A percentile compares a stretch with the other conserved stretches of the same genome.
phyloP scores from a whole-genome alignment of 2,888 invertebrate species.

The Drosophila mimetica region DNA sequence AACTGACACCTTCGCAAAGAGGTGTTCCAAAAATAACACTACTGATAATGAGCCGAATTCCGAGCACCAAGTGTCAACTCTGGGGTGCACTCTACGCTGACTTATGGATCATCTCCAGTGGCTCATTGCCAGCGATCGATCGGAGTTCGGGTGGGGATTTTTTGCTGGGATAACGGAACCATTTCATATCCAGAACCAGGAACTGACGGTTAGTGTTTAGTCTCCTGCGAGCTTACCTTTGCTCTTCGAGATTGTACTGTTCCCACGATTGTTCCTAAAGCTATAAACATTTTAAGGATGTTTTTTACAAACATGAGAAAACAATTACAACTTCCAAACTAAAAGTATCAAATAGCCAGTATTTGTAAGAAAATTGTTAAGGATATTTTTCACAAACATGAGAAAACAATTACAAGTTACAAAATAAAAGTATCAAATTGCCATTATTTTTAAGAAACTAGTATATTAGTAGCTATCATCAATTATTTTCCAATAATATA shows the following conservation, averaged over 20 bases:
- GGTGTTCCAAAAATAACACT: constrained; percentile 57
- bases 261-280: constrained; percentile 16
- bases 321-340: background rate
- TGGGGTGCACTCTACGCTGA: constrained; percentile 59
- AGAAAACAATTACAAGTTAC: background rate
- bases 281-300: background rate
- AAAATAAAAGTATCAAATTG: background rate
- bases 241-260: background rate
- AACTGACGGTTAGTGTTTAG: background rate
- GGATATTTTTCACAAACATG: background rate
- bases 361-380: background rate
- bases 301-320: background rate
- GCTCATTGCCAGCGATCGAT: constrained; percentile 26
- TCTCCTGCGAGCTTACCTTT: constrained; percentile 17
- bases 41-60: constrained; percentile 46
- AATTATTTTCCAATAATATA: no score
- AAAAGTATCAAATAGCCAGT: background rate
- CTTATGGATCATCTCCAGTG: constrained; percentile 53
- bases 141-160: constrained; percentile 2
- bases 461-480: background rate
- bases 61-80: constrained; percentile 46
- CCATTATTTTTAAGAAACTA: background rate
- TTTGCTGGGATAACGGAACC: background rate
- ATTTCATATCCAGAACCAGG: background rate
- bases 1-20: constrained; percentile 64